These are phyloP conservation scores for Solea solea DNA, from an alignment of 2,113 vertebrate species.

Conservation along the genomic window DNA sequence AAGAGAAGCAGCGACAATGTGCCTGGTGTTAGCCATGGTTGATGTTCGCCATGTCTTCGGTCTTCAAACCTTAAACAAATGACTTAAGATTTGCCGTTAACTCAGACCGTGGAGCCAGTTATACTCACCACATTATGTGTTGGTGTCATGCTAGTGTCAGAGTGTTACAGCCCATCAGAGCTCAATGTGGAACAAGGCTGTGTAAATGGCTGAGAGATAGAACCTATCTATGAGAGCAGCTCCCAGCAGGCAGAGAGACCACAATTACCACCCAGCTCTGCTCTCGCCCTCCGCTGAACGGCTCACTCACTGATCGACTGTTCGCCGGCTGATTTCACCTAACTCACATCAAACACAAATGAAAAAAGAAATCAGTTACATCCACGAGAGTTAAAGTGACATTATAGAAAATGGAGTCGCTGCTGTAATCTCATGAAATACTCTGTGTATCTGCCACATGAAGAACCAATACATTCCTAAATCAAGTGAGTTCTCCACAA, in stretches of 20 bases:
- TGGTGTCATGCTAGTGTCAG: slow-evolving; percentile 26
- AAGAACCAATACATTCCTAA: too few species aligned
- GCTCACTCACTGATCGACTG: not conserved
- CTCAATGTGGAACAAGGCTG: slow-evolving; percentile 55
- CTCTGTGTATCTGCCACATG: too few species aligned
- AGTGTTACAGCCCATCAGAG: slow-evolving; percentile 57
- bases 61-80: too few species aligned
- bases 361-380: not conserved
- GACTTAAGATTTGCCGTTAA: not conserved
- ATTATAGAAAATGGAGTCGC: not conserved
- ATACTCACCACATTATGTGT: not conserved
- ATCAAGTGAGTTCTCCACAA: too few species aligned
- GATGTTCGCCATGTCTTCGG: too few species aligned
- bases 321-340: not conserved
- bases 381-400: not conserved
- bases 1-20: too few species aligned
- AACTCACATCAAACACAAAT: not conserved
- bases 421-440: too few species aligned
- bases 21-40: too few species aligned
- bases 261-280: slow-evolving; percentile 36
- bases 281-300: slow-evolving; percentile 15
- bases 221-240: slow-evolving; percentile 60
- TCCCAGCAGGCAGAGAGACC: slow-evolving; percentile 40
- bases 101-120: not conserved
- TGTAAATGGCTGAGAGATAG: slow-evolving; percentile 65